phyloP scores from a whole-genome alignment of 2,797 vertebrate genomes.

The Mareca penelope region DNA sequence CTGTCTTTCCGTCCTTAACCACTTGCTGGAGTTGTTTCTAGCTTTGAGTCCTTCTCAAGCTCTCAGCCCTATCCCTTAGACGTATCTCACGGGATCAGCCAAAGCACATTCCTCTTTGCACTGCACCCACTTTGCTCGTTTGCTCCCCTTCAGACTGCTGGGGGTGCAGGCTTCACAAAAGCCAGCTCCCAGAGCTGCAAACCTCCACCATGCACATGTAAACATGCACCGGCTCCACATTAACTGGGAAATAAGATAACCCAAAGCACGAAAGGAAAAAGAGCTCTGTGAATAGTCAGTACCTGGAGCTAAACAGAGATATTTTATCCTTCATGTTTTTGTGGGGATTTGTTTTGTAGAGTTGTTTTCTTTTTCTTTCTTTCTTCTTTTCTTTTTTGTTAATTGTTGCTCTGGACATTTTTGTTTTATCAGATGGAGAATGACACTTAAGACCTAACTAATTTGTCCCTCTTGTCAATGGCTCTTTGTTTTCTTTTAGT shows the following conservation, averaged over 20 bases:
- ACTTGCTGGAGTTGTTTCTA: neutral
- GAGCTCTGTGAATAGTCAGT: neutral
- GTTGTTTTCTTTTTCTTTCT: too few species aligned
- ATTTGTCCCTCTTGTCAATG: conserved; percentile 49
- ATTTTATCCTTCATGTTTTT: neutral
- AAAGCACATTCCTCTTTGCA: neutral
- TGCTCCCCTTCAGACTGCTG: neutral
- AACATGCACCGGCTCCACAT: neutral
- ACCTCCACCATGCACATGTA: neutral
- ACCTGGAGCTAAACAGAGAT: neutral
- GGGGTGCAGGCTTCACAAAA: neutral
- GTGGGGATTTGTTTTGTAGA: too few species aligned
- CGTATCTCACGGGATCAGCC: neutral
- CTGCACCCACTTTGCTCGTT: neutral
- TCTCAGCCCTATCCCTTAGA: neutral
- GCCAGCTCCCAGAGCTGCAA: neutral
- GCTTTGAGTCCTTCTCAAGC: neutral
- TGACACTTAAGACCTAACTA: conserved; percentile 32
- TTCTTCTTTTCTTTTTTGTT: neutral
- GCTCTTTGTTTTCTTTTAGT: conserved; percentile 39
- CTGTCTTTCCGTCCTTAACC: neutral
- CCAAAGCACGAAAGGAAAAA: neutral
- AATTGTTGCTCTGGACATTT: conserved; percentile 52
- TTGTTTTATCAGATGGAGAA: conserved; percentile 65
- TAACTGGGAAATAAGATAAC: neutral